Evolutionary conservation across 2,797 vertebrate species (phyloP), one percentile per base, ranked within the genome.

Genomic region (Rhodeus uyekii): DNA sequence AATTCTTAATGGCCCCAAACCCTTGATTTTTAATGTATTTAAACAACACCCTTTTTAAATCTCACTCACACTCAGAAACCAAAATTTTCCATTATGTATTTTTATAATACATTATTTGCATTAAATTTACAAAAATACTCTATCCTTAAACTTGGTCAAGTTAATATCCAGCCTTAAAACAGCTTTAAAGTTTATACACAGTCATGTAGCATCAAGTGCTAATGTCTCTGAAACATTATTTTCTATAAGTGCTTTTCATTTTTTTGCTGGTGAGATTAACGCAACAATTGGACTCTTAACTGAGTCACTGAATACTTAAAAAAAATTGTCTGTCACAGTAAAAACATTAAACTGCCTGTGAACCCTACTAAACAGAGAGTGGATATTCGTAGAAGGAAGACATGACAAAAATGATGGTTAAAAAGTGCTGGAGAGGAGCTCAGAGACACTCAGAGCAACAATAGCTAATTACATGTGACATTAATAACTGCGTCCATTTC

Each of bases 401-500:
- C 34, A 29, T 55, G n/a, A 67, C 44, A n/a, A 46, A 63, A 38
- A 24, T 53, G 2, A 14, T 60, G 69, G 36, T 19, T 38, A 55
- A 24, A 16, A 36, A 71, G 42, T 0, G 2, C 36, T 61, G 16
- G 19, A 53, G 38, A 72, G 29, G 50, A 80, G 42, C 44, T 68
- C 27, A 63, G 22, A 80, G 55, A 71, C 16, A 64, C 38, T 77
- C 74, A 55, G 22, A 32, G 29, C 55, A 76, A 77, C 44, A 71
- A 65, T 53, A 72, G 29, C 53, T 74, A 84, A 81, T 77, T 36
- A 76, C 29, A 60, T 75, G 55, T 71, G 77, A 84, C 61, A 64
- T 69, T 69, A 77, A 81, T 80, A 77, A 63, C 53, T 44, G 13
- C 9, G 32, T 83, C 74, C 24, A 71, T 61, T 60, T 48, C 55